Evolutionary conservation across 2,113 vertebrate genomes (phyloP).

Genomic region (Brachirus orientalis): DNA sequence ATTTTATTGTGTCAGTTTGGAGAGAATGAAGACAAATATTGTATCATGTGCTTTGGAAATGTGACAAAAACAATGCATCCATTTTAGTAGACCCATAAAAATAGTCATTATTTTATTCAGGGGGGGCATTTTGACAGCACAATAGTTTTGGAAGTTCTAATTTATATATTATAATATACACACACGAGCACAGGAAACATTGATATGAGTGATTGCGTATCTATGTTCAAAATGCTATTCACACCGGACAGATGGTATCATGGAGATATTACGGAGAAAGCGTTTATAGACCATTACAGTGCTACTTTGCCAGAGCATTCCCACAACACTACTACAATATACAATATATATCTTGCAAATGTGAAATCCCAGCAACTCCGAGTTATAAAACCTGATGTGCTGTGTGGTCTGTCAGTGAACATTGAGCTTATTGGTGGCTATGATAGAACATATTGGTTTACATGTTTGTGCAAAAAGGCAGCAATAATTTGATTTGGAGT

Average conservation of each 20-base stretch:
- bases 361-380: conserved; percentile 27
- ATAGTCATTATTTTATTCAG: conserved; percentile 5
- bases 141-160: conserved; percentile 12
- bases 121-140: not conserved
- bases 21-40: conserved; percentile 21
- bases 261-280: conserved; percentile 36
- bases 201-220: not conserved
- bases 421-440: not conserved
- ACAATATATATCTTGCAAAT: conserved; percentile 38
- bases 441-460: not conserved
- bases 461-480: conserved; percentile 13
- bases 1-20: conserved; percentile 30
- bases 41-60: conserved; percentile 28
- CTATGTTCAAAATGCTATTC: not conserved
- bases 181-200: not conserved
- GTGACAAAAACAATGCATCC: conserved; percentile 23
- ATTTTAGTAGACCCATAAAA: conserved; percentile 35
- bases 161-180: not conserved
- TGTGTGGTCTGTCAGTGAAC: conserved; percentile 15
- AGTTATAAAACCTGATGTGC: conserved; percentile 44
- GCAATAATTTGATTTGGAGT: conserved; percentile 18
- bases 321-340: not conserved
- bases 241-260: conserved; percentile 46
- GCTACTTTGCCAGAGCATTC: conserved; percentile 7
- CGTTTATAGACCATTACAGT: conserved; percentile 34